Conservation (phyloP, 2,888 invertebrate genomes). For the Ophion obscuratus region DNA sequence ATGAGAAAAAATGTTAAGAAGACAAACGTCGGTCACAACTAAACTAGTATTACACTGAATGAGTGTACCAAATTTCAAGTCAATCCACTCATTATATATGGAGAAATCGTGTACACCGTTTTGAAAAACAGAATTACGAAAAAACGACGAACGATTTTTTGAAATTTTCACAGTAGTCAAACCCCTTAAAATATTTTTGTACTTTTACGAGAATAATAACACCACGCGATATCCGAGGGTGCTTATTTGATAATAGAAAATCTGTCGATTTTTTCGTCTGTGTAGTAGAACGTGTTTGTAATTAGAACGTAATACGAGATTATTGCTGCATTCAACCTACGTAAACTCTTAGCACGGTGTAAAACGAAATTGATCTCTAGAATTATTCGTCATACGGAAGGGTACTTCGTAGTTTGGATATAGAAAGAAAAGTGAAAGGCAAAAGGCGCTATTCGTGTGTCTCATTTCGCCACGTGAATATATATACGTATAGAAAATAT, state of each 20-base stretch:
- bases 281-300: background rate
- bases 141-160: no score
- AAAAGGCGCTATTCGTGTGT: slow-evolving; percentile 11
- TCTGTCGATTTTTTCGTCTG: no score
- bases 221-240: background rate
- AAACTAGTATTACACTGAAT: no score
- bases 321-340: background rate
- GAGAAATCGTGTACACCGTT: no score
- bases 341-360: background rate
- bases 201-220: background rate
- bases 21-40: no score
- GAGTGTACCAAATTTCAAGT: no score
- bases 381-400: slow-evolving; percentile 31
- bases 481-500: slow-evolving; percentile 3
- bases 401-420: slow-evolving; percentile 4
- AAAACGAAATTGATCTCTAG: slow-evolving; percentile 33
- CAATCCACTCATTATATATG: no score
- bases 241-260: no score
- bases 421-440: slow-evolving; percentile 50
- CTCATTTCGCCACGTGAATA: slow-evolving; percentile 4
- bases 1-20: no score
- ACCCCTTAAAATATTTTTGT: background rate
- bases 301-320: background rate
- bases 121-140: no score
- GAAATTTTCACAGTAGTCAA: no score